Conservation (phyloP, 2,797 vertebrate genomes). For the Buphagus erythrorhynchus region DNA sequence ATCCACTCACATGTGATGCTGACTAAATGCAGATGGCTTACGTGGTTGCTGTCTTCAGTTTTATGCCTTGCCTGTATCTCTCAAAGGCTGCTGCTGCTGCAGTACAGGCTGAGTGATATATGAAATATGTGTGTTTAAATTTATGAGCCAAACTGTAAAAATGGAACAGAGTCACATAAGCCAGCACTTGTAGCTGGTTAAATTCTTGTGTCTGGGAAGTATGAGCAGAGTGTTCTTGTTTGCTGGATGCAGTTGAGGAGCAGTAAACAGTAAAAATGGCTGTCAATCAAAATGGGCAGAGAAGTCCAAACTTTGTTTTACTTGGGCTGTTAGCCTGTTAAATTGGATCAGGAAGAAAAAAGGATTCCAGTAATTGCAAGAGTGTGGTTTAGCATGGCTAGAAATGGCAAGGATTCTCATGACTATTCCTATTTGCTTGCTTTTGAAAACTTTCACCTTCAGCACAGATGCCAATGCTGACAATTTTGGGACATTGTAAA, state of each 20-base stretch:
- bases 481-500: not conserved
- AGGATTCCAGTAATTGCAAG: not conserved
- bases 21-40: constrained; percentile 23
- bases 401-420: not conserved
- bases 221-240: not conserved
- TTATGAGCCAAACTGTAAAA: constrained; percentile 23
- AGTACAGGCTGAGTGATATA: not conserved
- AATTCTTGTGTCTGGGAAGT: constrained; percentile 6
- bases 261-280: not conserved
- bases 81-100: not conserved
- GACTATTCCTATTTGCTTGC: not conserved
- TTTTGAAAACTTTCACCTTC: not conserved
- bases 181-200: not conserved
- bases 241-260: not conserved
- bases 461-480: not conserved
- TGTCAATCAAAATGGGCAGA: not conserved
- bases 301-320: not conserved
- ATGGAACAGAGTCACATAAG: not conserved
- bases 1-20: not conserved
- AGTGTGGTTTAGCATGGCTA: not conserved
- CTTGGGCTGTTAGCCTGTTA: not conserved
- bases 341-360: not conserved
- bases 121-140: constrained; percentile 20
- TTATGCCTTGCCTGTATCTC: not conserved
- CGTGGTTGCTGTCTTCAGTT: not conserved